Conservation (phyloP, 2,113 vertebrate genomes). For the Lycaon pictus region DNA sequence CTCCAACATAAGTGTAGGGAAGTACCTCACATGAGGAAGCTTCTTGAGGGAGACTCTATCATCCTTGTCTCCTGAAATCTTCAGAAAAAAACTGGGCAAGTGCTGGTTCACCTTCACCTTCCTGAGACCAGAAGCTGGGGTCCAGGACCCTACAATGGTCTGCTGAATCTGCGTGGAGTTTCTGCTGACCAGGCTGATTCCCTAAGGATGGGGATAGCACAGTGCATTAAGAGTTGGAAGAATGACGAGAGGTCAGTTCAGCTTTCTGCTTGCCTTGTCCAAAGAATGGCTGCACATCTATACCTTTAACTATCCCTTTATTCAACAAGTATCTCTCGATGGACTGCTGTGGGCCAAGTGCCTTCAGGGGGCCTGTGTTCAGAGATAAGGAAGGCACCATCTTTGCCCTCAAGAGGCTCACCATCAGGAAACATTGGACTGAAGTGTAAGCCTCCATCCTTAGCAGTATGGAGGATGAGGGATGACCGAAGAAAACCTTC, state of each 20-base stretch:
- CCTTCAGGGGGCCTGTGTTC: not conserved
- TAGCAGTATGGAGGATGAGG: not conserved
- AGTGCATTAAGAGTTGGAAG: not conserved
- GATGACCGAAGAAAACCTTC: not conserved
- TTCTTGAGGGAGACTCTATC: not conserved
- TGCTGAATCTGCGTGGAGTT: not conserved
- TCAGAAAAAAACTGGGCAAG: not conserved
- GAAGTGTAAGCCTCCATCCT: not conserved
- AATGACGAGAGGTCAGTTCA: not conserved
- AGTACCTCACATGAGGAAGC: fast-evolving
- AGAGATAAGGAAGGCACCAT: not conserved
- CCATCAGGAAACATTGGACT: not conserved
- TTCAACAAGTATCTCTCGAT: slow-evolving; percentile 23
- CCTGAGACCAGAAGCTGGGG: not conserved
- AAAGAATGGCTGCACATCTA: not conserved
- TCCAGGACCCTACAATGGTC: not conserved
- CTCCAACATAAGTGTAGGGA: not conserved
- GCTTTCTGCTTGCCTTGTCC: not conserved
- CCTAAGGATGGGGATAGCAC: not conserved
- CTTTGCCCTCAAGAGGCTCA: not conserved
- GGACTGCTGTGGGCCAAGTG: not conserved
- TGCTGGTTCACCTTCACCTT: not conserved
- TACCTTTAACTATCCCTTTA: slow-evolving; percentile 18
- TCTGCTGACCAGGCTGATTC: not conserved
- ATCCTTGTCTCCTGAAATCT: not conserved